A percentile compares a stretch with the other conserved stretches of the same genome.
phyloP scores from a whole-genome alignment of 2,113 vertebrate species.

The Malurus alboscapulatus region DNA sequence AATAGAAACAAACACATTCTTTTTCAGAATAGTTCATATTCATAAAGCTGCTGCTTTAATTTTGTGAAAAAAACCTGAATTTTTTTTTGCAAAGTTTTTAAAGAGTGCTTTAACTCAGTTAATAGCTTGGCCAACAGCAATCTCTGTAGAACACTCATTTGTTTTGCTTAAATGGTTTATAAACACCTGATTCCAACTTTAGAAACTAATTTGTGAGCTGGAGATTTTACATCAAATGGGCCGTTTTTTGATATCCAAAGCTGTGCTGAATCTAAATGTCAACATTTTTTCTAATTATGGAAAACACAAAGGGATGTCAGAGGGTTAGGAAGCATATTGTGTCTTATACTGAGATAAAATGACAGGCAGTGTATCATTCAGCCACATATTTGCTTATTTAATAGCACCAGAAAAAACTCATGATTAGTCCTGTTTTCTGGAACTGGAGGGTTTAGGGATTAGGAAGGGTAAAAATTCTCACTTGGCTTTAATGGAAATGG shows the following conservation, averaged over 20 bases:
- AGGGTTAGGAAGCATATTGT: conserved; percentile 20
- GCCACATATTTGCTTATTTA: conserved; percentile 5
- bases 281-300: conserved; percentile 50
- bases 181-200: conserved; percentile 33
- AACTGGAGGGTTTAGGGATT: neutral
- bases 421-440: neutral
- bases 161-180: conserved; percentile 44
- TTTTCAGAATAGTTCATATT: neutral
- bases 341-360: conserved; percentile 26
- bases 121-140: neutral
- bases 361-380: conserved; percentile 6
- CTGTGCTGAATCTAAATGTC: conserved; percentile 31
- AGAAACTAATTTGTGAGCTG: conserved; percentile 47
- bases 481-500: neutral
- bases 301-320: conserved; percentile 36
- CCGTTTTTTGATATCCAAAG: neutral
- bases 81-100: neutral
- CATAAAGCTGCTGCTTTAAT: neutral
- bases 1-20: neutral
- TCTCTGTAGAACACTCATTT: conserved; percentile 30
- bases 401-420: neutral
- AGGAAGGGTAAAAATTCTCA: neutral
- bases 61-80: no score
- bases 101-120: neutral
- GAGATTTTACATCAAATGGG: conserved; percentile 6